Evolutionary conservation across 2,797 vertebrate genomes (phyloP).

Genomic region (Gymnothorax javanicus): DNA sequence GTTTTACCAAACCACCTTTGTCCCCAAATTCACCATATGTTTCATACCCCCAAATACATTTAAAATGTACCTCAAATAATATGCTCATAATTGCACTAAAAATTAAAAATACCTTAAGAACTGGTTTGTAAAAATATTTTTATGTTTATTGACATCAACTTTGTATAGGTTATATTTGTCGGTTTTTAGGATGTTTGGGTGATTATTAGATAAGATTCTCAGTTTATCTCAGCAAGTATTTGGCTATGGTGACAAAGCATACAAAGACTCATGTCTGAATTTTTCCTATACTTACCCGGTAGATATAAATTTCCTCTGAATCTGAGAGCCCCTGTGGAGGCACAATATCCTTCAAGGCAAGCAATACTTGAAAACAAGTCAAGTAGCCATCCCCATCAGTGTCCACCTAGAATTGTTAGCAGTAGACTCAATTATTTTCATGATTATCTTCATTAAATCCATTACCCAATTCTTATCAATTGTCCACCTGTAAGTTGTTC

Average conservation of each 20-base stretch:
- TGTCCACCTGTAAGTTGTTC: not conserved
- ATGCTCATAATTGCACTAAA: not conserved
- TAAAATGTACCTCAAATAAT: not conserved
- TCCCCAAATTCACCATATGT: not conserved
- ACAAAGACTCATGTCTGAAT: not conserved
- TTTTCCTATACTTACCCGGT: conserved; percentile 53
- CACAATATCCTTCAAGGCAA: conserved; percentile 70
- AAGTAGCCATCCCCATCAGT: conserved; percentile 71
- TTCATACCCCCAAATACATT: not conserved
- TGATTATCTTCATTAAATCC: conserved; percentile 13
- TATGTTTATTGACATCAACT: not conserved
- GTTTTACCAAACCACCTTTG: not conserved
- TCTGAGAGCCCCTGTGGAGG: conserved; percentile 70
- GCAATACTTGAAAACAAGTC: conserved; percentile 71
- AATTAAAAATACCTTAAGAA: not conserved
- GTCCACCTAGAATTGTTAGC: conserved; percentile 63
- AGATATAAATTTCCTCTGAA: conserved; percentile 79
- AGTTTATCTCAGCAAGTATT: no score
- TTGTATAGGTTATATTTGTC: not conserved
- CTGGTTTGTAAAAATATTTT: no score
- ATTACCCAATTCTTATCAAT: not conserved
- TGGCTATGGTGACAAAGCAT: not conserved
- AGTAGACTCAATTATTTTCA: not conserved
- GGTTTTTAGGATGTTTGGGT: not conserved
- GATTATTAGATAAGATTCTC: not conserved